Evolutionary conservation across 2,888 invertebrate genomes (phyloP).

Genomic region (Apodemia duryi): DNA sequence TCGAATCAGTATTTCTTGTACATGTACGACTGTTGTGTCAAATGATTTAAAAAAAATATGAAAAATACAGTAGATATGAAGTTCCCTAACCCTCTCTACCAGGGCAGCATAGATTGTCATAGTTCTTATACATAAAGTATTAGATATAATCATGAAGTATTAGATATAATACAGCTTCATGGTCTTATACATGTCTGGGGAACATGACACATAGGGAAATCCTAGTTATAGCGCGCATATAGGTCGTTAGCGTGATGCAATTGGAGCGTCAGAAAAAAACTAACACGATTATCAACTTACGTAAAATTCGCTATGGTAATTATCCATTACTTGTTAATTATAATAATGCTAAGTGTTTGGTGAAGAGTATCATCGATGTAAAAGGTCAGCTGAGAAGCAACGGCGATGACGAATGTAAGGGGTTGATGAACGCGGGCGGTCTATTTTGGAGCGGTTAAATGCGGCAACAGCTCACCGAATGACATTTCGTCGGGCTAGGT

Average conservation of each 20-base stretch:
- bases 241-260: constrained; percentile 15
- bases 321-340: constrained; percentile 41
- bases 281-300: background rate
- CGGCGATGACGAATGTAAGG: constrained; percentile 67
- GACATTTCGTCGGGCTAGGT: constrained; percentile 74
- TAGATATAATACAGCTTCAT: no score
- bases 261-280: constrained; percentile 9
- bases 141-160: no score
- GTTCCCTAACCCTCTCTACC: background rate
- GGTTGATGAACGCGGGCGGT: constrained; percentile 73
- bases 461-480: constrained; percentile 68
- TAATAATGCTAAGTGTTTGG: constrained; percentile 33
- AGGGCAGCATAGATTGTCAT: background rate
- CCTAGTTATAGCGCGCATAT: constrained; percentile 10
- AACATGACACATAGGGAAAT: constrained; percentile 8
- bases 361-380: constrained; percentile 51
- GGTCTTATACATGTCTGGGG: background rate
- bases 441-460: constrained; percentile 77
- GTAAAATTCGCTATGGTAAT: background rate
- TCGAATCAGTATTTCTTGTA: no score
- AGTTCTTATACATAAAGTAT: background rate
- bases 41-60: no score
- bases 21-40: no score
- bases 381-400: constrained; percentile 49
- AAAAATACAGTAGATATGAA: background rate